Base-by-base conservation (phyloP, 2,113 vertebrate species). In the Steatornis caripensis region DNA sequence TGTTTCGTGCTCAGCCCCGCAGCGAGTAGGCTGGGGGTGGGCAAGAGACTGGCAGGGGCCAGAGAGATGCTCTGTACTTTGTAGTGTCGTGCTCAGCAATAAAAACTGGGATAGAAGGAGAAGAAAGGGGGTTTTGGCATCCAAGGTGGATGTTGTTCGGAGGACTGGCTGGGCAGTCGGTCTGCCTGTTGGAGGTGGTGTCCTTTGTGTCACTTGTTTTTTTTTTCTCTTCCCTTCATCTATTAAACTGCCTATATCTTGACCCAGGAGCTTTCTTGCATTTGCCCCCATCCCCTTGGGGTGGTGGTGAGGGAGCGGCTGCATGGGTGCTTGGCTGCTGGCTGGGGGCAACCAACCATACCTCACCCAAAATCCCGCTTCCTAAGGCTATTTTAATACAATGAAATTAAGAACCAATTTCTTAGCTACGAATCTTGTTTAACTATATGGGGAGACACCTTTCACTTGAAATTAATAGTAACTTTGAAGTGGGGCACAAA, bases 61-160 rank as follows among this genome's bases (percentile, higher is more conserved):
- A 49, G 6, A 30, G 48, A 55, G 41, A 23, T 30, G 2, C 15
- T 74, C 18, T 1, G 3, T 68, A 15, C 48, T 18, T 9, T 15
- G 2, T 18, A 49, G 49, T 57, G 49, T 49, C 43, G 22, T 9
- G 13, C 7, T 76, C 36, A 32, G 34, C 27, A 27, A 41, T 30
- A 39, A 82, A 78, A 85, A 16, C 26, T 9, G 24, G 54, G 54
- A 5, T 34, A n/a, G 77, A 46, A 69, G 41, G 27, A 61, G 58
- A 27, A 69, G 43, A 41, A 87, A 49, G 32, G 53, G 21, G 4
- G 5, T 15, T 71, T 88, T 68, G 75, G 16, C 34, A 27, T 60
- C 29, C 22, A 32, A 19, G 39, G 65, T 51, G 15, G 65, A 70
- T 0, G 1, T 22, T 78, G 20, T 78, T 84, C 0, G 0, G 29